A percentile compares a stretch with the other conserved stretches of the same genome.
These are phyloP conservation scores for Artibeus lituratus DNA, from an alignment of 2,797 vertebrate species.

Conservation along the genomic window DNA sequence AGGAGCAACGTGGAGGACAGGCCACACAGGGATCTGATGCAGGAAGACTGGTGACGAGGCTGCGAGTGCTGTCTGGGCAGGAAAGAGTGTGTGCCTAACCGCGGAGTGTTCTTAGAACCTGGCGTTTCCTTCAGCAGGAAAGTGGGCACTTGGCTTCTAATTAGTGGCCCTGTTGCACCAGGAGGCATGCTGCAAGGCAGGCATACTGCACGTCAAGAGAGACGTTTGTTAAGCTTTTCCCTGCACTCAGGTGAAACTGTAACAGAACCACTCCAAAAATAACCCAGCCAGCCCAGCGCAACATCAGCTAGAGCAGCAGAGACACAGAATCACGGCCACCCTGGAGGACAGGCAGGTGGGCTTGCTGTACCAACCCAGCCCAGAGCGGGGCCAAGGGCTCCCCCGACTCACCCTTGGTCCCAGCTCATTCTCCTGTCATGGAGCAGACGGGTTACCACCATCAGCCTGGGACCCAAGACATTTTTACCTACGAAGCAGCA, in stretches of 20 bases:
- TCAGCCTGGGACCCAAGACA: not conserved
- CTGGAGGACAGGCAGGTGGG: rapidly evolving
- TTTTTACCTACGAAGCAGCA: not conserved
- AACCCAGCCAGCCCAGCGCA: not conserved
- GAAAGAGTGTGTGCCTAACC: conserved; percentile 35
- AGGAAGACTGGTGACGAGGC: not conserved
- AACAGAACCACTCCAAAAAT: conserved; percentile 48
- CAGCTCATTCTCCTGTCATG: not conserved
- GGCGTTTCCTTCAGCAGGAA: conserved; percentile 43
- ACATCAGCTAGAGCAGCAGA: not conserved
- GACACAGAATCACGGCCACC: not conserved
- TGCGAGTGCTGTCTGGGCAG: not conserved
- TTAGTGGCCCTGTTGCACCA: conserved; percentile 28
- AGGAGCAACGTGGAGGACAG: not conserved
- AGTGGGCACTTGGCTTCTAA: conserved; percentile 15
- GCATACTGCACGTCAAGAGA: not conserved
- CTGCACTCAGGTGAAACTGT: not conserved
- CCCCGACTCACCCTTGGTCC: not conserved
- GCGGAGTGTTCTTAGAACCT: conserved; percentile 36
- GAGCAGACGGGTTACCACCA: not conserved
- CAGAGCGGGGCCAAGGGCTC: no score
- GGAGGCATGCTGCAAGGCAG: not conserved
- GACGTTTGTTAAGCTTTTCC: conserved; percentile 35
- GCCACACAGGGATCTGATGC: not conserved
- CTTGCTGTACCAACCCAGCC: not conserved